These are phyloP conservation scores for Eupithecia abbreviata DNA, from an alignment of 2,888 invertebrate species.

Conservation along the genomic window DNA sequence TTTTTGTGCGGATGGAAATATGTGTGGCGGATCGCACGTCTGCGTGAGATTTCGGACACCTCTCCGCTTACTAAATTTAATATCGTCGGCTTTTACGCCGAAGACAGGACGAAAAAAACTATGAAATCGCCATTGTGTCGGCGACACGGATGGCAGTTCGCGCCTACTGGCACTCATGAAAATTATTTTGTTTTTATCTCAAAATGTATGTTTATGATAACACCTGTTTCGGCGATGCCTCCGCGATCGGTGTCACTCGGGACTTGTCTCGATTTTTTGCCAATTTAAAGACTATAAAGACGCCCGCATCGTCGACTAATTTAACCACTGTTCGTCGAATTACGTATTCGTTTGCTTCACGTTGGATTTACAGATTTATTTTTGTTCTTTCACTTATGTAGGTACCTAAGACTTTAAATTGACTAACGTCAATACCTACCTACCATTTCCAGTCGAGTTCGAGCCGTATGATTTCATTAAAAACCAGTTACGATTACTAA, in stretches of 20 bases:
- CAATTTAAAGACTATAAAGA: slow-evolving; percentile 83
- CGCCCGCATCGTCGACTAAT: slow-evolving; percentile 82
- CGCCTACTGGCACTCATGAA: slow-evolving; percentile 83
- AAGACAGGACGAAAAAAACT: slow-evolving; percentile 74
- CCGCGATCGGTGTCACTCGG: slow-evolving; percentile 81
- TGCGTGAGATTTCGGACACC: slow-evolving; percentile 84
- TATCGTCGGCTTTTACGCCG: slow-evolving; percentile 81
- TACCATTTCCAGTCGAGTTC: slow-evolving; percentile 5
- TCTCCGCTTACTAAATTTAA: slow-evolving; percentile 84
- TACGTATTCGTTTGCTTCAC: slow-evolving; percentile 64
- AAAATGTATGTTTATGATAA: slow-evolving; percentile 85
- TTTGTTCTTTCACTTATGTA: slow-evolving; percentile 14
- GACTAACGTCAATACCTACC: background rate
- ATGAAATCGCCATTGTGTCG: slow-evolving; percentile 83
- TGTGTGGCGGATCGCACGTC: slow-evolving; percentile 85
- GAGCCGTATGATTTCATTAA: slow-evolving; percentile 15
- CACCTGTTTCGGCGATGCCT: slow-evolving; percentile 83
- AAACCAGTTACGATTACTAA: slow-evolving; percentile 15
- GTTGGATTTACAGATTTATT: slow-evolving; percentile 34
- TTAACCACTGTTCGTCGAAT: slow-evolving; percentile 81
- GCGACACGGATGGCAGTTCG: slow-evolving; percentile 81
- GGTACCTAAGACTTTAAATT: slow-evolving; percentile 10
- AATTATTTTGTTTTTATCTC: slow-evolving; percentile 83
- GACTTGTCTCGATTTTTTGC: slow-evolving; percentile 82
- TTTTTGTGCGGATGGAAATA: slow-evolving; percentile 84